Percentiles rank a stretch among this genome's conserved stretches.
Evolutionary conservation across 2,113 vertebrate species (phyloP).

Genomic region (Campylorhamphus procurvoides): DNA sequence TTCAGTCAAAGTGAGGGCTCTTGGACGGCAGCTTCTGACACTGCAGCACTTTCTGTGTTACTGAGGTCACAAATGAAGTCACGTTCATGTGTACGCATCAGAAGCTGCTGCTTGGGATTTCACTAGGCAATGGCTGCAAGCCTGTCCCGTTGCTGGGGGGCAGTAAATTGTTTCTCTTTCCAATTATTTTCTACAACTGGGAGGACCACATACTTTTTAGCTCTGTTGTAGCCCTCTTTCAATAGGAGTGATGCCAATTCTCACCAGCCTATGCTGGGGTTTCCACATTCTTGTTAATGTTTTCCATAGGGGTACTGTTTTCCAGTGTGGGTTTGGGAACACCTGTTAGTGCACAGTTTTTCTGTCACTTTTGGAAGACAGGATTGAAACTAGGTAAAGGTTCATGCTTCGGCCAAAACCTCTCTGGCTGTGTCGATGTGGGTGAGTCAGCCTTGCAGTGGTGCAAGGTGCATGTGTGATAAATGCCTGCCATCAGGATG

Average conservation of each 20-base stretch:
- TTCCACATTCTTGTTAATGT: not conserved
- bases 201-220: not conserved
- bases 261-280: not conserved
- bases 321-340: not conserved
- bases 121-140: not conserved
- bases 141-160: fast-evolving
- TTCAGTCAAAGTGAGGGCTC: not conserved
- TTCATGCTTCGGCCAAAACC: not conserved
- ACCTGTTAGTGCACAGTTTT: not conserved
- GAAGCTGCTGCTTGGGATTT: not conserved
- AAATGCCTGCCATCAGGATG: not conserved
- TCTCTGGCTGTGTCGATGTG: fast-evolving
- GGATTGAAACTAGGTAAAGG: slow-evolving; percentile 10
- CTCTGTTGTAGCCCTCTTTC: not conserved
- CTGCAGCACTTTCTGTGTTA: not conserved
- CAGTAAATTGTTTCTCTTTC: not conserved
- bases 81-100: not conserved
- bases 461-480: not conserved
- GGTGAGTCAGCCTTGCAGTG: not conserved
- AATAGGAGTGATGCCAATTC: not conserved
- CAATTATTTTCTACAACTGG: not conserved
- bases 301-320: not conserved
- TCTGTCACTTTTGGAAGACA: not conserved
- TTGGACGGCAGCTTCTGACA: not conserved
- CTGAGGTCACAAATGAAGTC: not conserved